Conservation (phyloP, 2,113 vertebrate genomes). For the Gymnarchus niloticus region DNA sequence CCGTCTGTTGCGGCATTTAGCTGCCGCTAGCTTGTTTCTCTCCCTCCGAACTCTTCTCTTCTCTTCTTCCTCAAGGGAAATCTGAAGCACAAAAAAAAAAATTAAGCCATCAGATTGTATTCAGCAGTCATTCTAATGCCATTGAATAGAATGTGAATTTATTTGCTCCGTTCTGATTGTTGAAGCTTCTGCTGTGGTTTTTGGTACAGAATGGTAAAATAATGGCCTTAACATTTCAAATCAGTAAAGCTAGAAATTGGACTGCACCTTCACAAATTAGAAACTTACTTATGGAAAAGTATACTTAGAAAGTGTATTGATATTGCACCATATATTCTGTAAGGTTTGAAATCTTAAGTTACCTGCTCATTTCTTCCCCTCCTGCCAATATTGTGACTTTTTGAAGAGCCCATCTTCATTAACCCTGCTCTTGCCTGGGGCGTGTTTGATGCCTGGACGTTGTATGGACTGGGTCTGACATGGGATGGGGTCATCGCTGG, state of each 20-base stretch:
- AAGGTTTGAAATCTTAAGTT: constrained; percentile 33
- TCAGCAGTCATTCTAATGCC: background rate
- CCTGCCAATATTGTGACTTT: constrained; percentile 62
- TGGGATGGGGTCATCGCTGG: constrained; percentile 79
- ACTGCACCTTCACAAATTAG: background rate
- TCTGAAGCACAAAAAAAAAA: constrained; percentile 51
- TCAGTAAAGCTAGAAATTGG: background rate
- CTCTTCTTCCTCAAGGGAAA: constrained; percentile 82
- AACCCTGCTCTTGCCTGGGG: constrained; percentile 61
- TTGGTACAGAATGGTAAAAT: too few species aligned
- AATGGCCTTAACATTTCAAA: background rate
- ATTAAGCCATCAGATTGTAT: constrained; percentile 1
- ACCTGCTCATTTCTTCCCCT: constrained; percentile 84
- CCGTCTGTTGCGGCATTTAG: constrained; percentile 92
- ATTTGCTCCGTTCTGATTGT: background rate
- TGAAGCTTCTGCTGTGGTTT: too few species aligned
- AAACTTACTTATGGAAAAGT: background rate
- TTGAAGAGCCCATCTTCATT: constrained; percentile 60
- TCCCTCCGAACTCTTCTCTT: constrained; percentile 84
- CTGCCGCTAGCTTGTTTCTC: constrained; percentile 95
- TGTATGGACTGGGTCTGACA: constrained; percentile 71
- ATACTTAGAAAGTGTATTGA: background rate
- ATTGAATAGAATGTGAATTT: background rate
- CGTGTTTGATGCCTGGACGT: constrained; percentile 45
- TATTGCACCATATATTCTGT: background rate